These are phyloP conservation scores for Scaptomyza flava DNA, from an alignment of 2,888 invertebrate genomes.

Conservation along the genomic window DNA sequence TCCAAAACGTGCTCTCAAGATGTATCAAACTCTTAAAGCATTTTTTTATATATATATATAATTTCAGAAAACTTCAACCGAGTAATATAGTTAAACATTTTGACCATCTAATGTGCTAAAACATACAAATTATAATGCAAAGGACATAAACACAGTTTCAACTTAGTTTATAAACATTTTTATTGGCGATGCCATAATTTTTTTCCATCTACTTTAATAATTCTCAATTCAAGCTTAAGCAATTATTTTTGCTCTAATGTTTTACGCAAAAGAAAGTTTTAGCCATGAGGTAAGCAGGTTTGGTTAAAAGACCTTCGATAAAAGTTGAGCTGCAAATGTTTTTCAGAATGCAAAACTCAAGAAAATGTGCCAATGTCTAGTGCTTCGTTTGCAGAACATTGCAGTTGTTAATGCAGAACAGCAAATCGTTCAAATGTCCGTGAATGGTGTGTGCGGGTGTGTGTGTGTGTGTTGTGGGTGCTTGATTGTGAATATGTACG, in stretches of 20 bases:
- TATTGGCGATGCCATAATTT: no score
- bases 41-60: not conserved
- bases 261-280: not conserved
- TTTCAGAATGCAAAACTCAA: constrained; percentile 13
- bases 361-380: constrained; percentile 43
- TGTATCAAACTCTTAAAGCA: not conserved
- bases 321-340: constrained; percentile 13
- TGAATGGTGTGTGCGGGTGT: constrained; percentile 6
- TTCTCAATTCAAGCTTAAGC: not conserved
- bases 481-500: constrained; percentile 2
- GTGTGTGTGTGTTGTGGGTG: constrained; percentile 14
- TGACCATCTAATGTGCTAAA: no score
- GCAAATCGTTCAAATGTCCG: constrained; percentile 55
- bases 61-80: no score
- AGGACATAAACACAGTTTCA: no score
- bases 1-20: constrained; percentile 4
- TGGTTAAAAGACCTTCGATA: not conserved
- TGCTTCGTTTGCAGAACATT: constrained; percentile 40
- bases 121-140: no score
- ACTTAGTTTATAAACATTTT: no score
- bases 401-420: constrained; percentile 68
- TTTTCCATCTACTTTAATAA: no score
- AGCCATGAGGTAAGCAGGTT: not conserved
- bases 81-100: no score
- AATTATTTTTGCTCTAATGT: not conserved